Conservation (phyloP, 2,888 invertebrate genomes). For the Protophormia terraenovae region DNA sequence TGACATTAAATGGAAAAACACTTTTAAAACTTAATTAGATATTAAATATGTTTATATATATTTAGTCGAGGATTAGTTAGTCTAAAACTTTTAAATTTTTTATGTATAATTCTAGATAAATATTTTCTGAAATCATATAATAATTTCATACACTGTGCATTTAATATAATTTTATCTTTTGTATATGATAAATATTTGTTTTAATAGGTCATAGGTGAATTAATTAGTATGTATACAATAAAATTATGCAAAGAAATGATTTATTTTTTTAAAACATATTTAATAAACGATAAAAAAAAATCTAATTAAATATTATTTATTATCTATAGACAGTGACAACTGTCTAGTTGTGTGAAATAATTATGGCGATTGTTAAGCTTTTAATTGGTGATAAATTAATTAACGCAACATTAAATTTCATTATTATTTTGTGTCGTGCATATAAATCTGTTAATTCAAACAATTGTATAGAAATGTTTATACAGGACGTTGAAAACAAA, state of each 20-base stretch:
- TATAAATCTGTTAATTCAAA: not conserved
- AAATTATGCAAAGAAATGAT: not conserved
- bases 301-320: conserved; percentile 1
- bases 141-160: too few relatives aligned
- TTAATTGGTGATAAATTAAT: conserved; percentile 61
- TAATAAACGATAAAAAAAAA: not conserved
- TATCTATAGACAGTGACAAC: not conserved
- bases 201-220: not conserved
- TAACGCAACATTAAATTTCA: conserved; percentile 28
- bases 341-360: not conserved
- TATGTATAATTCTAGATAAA: too few relatives aligned
- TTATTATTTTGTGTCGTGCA: not conserved
- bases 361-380: conserved; percentile 16
- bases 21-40: too few relatives aligned
- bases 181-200: not conserved
- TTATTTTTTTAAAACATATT: not conserved
- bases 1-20: too few relatives aligned
- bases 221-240: not conserved
- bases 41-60: too few relatives aligned
- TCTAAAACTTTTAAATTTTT: too few relatives aligned
- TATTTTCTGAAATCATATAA: too few relatives aligned
- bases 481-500: not conserved
- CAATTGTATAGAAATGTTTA: not conserved
- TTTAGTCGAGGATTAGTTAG: too few relatives aligned
- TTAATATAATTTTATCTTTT: too few relatives aligned